phyloP scores from a whole-genome alignment of 2,113 vertebrate genomes.

The Nettapus auritus region DNA sequence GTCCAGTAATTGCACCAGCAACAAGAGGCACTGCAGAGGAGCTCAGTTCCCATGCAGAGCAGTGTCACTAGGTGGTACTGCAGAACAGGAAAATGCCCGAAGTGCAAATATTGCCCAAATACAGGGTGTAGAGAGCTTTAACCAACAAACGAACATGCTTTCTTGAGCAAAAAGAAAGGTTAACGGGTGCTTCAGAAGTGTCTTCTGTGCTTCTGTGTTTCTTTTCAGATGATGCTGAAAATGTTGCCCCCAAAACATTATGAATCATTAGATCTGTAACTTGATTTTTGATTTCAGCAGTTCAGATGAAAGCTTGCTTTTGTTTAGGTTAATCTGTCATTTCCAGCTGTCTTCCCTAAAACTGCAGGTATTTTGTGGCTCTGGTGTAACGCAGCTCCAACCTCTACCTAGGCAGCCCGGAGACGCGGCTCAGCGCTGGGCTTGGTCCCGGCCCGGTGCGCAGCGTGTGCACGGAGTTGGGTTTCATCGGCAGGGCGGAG shows the following conservation, averaged over 20 bases:
- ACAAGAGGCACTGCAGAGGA: neutral
- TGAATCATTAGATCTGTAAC: neutral
- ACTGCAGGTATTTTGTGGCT: neutral
- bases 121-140: neutral
- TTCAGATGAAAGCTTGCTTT: neutral
- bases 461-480: rapidly evolving
- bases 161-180: neutral
- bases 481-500: neutral
- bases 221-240: neutral
- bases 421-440: neutral
- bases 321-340: neutral
- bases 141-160: rapidly evolving
- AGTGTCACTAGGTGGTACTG: constrained; percentile 52
- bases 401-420: neutral
- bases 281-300: neutral
- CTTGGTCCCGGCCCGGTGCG: neutral
- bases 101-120: neutral
- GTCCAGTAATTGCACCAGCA: neutral
- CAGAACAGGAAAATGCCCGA: neutral
- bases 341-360: neutral
- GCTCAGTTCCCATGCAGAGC: neutral
- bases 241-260: neutral
- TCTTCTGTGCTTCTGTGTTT: neutral
- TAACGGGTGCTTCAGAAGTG: neutral
- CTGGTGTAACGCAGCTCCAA: neutral